A percentile compares a stretch with the other conserved stretches of the same genome.
phyloP scores from a whole-genome alignment of 1,140 invertebrate genomes.

The Solen grandis region DNA sequence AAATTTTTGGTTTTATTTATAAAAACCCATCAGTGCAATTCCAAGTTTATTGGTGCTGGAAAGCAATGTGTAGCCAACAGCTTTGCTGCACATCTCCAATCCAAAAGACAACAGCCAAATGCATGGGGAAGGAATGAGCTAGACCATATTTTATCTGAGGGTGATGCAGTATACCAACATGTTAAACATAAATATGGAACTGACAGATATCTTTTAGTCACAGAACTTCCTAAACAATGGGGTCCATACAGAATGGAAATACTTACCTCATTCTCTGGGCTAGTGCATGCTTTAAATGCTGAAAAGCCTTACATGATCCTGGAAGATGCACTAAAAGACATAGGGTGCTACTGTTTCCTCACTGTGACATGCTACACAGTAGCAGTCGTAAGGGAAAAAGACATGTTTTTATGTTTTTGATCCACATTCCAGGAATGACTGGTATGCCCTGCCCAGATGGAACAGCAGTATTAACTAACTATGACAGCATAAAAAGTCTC shows the following conservation, averaged over 20 bases:
- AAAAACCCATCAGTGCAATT: conserved; percentile 10
- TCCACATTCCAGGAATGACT: conserved; percentile 10
- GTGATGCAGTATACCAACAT: conserved; percentile 1
- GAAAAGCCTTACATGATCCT: conserved; percentile 4
- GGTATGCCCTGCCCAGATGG: too few relatives aligned
- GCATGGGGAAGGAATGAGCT: conserved; percentile 6
- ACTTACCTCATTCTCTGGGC: neutral
- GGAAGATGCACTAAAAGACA: neutral
- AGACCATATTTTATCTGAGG: neutral
- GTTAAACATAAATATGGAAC: neutral
- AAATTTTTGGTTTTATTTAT: neutral
- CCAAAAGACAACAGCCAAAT: neutral
- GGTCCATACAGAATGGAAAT: neutral
- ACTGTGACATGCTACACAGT: conserved; percentile 5
- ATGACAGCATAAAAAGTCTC: too few relatives aligned
- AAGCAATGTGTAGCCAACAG: conserved; percentile 17
- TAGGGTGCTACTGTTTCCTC: neutral
- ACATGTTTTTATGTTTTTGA: conserved; percentile 9
- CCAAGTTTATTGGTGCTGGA: conserved; percentile 7
- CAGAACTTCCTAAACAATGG: conserved; percentile 14
- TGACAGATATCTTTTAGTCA: neutral
- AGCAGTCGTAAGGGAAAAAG: neutral
- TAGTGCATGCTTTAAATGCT: neutral
- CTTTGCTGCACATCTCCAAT: conserved; percentile 8
- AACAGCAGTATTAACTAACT: too few relatives aligned